A percentile compares a stretch with the other conserved stretches of the same genome.
These are phyloP conservation scores for Pseudomyrmex pallidus DNA, from an alignment of 1,140 invertebrate species.

Conservation along the genomic window DNA sequence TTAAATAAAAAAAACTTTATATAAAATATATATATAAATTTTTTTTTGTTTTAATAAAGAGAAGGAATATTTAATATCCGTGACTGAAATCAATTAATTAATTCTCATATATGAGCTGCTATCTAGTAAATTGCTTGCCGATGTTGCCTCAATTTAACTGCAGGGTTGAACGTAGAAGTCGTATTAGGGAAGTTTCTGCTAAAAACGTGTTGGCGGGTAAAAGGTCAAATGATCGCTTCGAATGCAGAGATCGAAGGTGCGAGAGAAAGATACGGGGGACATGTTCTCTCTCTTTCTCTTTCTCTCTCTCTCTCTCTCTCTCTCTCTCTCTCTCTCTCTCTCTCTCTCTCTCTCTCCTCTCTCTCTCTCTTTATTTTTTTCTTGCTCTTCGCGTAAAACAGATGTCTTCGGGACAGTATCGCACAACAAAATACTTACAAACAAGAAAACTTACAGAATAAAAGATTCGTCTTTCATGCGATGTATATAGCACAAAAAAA, in stretches of 20 bases:
- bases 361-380: neutral
- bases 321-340: no score
- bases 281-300: neutral
- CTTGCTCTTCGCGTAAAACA: neutral
- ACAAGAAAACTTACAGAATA: conserved; percentile 12
- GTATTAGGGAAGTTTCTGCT: conserved; percentile 48
- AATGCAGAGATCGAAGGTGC: conserved; percentile 14
- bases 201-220: conserved; percentile 44
- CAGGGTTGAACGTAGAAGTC: conserved; percentile 34
- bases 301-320: no score
- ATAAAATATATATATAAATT: neutral
- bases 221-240: conserved; percentile 55
- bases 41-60: no score
- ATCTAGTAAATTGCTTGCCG: conserved; percentile 49
- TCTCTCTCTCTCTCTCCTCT: no score
- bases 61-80: neutral
- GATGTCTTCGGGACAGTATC: conserved; percentile 29
- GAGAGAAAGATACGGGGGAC: conserved; percentile 5
- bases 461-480: conserved; percentile 44
- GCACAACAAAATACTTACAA: conserved; percentile 32
- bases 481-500: conserved; percentile 1
- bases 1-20: neutral
- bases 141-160: conserved; percentile 43
- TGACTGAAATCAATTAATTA: conserved; percentile 32
- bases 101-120: conserved; percentile 28